A percentile compares a stretch with the other conserved stretches of the same genome.
phyloP scores from a whole-genome alignment of 2,113 vertebrate species.

The Ibidorhyncha struthersii region DNA sequence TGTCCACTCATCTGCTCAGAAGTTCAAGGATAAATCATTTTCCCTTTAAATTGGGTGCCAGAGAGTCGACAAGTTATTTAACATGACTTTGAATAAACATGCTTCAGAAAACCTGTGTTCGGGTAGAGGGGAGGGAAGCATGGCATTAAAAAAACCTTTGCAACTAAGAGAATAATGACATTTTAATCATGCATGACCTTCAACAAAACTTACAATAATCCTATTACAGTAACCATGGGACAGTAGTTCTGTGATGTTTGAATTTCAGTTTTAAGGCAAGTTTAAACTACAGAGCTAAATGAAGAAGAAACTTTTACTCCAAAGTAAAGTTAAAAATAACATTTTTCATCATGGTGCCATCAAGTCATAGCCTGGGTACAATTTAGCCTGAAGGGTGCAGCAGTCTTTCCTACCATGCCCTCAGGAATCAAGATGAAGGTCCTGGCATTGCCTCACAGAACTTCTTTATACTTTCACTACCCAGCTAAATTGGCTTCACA shows the following conservation, averaged over 20 bases:
- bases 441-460: not conserved
- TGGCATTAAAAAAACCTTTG: not conserved
- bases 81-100: not conserved
- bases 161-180: not conserved
- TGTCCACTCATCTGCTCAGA: not conserved
- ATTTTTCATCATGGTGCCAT: not conserved
- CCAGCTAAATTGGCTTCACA: not conserved
- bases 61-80: not conserved
- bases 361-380: not conserved
- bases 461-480: not conserved
- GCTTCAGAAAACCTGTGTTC: not conserved
- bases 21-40: not conserved
- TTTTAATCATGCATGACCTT: not conserved
- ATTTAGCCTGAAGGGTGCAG: not conserved
- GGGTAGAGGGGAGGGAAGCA: accelerated
- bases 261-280: not conserved
- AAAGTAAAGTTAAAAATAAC: not conserved
- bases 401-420: not conserved
- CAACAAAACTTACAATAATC: not conserved
- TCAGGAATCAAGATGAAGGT: not conserved
- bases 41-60: not conserved
- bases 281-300: not conserved
- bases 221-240: not conserved
- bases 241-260: not conserved
- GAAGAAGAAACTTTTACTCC: not conserved